Base-by-base conservation (phyloP, 1,140 invertebrate species). In the Halesus radiatus region DNA sequence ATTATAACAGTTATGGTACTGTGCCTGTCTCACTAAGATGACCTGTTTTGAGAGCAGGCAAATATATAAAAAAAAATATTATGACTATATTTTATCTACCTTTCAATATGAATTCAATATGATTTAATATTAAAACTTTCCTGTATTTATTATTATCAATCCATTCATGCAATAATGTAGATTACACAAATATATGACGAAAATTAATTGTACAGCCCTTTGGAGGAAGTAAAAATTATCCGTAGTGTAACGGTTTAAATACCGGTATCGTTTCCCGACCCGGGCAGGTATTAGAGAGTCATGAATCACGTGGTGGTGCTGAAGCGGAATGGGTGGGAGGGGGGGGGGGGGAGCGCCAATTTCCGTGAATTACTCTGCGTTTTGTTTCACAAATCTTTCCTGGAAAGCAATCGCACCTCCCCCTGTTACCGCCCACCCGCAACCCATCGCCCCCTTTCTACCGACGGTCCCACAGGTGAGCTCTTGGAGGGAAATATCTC, bases 341-440 rank as follows among this genome's bases (percentile, higher is more conserved):
- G 37, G 58, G 32, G 81, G 64, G 26, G 52, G 64, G 80, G 80
- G 37, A 83, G 79, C 82, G 81, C 83, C 82, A 84, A 84, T 85
- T 85, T 85, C 81, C 81, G 76, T 85, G 83, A 86, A 84, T 84
- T 84, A 85, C 83, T 84, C 79, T 82, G 78, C 83, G 84, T 83
- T 86, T 85, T 86, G 84, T 85, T 85, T 85, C 84, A 85, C 82
- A 86, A 85, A 85, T 85, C 84, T 84, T 81, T 81, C 79, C 80
- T 68, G 82, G 80, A 80, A 50, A 64, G 60, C 75, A 64, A 64
- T 77, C 75, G 58, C 75, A 22, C 20, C 75, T 70, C 66, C 50
- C 50, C 70, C 75, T 37, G 52, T 45, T 26, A 6, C 68, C 16
- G 45, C 32, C 68, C 66, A 3, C 32, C 32, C 45, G 10, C 32